Evolutionary conservation across 2,113 vertebrate genomes (phyloP), one percentile per base, ranked within the genome.

Genomic region (Corythornis cristatus): DNA sequence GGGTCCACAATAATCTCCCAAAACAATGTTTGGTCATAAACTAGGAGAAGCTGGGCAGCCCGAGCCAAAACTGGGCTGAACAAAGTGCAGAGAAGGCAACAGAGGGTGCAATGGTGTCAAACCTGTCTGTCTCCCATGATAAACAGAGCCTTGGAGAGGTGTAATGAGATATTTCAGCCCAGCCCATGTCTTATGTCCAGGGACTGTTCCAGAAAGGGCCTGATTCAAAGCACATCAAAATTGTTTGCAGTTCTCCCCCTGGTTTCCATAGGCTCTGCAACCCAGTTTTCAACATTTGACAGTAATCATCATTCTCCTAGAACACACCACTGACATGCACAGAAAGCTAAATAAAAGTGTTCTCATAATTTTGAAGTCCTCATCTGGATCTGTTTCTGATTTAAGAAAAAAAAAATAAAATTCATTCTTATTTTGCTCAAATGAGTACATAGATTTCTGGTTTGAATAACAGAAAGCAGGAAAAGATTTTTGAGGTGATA

Each of bases 281-380:
- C 48, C 48, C n/a, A 67, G 56, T 75, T 40, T 88, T 77, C 73
- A 75, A 95, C 94, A 96, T 95, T 95, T 93, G 93, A 89, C 65
- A 93, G 67, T 56, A 93, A 89, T 95, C 85, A 96, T 25, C 67
- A 68, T 83, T 91, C 91, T 88, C 65, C 82, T 93, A 86, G 79
- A 93, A 91, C 82, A 80, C 67, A 79, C 51, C 67, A 84, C 51
- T 85, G 61, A 79, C 82, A 94, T 62, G 51, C 75, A 92, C 31
- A 94, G 72, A 93, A 91, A 95, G 71, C 53, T 61, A 91, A 91
- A 90, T 65, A 4, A 79, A 85, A 80, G 12, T 54, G 56, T 42
- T 94, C 89, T 83, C 56, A 65, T 85, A 85, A 96, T 94, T 96
- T 62, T 79, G 42, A 96, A 95, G 86, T 93, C 40, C 61, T 93